Evolutionary conservation across 2,797 vertebrate species (phyloP).

Genomic region (Pantherophis vulpinus): DNA sequence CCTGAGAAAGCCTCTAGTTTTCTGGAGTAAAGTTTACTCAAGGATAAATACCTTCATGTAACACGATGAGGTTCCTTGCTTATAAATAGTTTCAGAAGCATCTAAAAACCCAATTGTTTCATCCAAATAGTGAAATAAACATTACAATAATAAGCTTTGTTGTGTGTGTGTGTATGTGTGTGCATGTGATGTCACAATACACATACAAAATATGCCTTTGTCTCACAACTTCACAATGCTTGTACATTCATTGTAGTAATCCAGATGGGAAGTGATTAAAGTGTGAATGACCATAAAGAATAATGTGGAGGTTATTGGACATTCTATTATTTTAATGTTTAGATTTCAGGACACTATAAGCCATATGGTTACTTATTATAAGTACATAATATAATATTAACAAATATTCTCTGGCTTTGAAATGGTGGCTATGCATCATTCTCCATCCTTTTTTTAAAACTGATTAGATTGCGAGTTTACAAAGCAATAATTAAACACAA

Average conservation of each 20-base stretch:
- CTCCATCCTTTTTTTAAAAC: not conserved
- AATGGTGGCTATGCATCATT: not conserved
- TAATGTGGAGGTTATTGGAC: not conserved
- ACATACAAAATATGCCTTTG: not conserved
- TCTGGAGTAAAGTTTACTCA: not conserved
- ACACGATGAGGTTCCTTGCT: not conserved
- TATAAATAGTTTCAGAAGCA: not conserved
- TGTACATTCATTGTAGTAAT: not conserved
- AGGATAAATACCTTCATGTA: not conserved
- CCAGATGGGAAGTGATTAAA: not conserved
- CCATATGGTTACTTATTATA: not conserved
- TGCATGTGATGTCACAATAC: not conserved
- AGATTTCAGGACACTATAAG: not conserved
- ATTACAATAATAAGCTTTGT: not conserved
- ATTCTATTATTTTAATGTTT: not conserved
- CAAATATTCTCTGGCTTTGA: not conserved
- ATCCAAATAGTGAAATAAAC: not conserved
- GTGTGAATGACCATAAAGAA: not conserved
- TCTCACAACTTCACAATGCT: not conserved
- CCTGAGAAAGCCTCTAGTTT: not conserved
- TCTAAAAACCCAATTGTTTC: not conserved
- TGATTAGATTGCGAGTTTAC: not conserved
- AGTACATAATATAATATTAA: not conserved
- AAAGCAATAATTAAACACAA: not conserved
- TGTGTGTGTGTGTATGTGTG: not conserved